Evolutionary conservation across 2,113 vertebrate species (phyloP).

Genomic region (Pica pica): DNA sequence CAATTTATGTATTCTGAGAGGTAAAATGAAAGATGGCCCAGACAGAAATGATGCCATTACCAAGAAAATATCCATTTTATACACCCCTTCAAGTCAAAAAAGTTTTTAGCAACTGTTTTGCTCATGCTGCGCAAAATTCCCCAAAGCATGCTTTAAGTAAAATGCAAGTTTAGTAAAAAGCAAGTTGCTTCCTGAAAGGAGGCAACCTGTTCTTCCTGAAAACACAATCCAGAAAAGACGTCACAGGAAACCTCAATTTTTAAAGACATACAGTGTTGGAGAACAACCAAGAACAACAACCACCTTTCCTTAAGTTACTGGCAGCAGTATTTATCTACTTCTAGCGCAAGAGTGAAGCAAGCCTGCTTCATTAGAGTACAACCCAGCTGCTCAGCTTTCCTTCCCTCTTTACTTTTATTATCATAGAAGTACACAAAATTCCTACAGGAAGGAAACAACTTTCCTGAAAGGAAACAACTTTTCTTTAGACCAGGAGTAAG

Average conservation of each 20-base stretch:
- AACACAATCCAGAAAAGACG: background rate
- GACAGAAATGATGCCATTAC: background rate
- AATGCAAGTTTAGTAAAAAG: background rate
- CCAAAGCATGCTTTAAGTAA: background rate
- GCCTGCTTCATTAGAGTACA: accelerated
- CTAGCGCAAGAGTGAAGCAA: background rate
- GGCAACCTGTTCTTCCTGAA: background rate
- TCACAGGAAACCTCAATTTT: background rate
- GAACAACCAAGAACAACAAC: background rate
- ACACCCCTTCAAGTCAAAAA: background rate
- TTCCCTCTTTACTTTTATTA: background rate
- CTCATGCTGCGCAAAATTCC: background rate
- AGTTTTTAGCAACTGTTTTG: background rate
- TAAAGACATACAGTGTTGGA: background rate
- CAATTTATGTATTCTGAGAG: background rate
- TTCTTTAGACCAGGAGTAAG: background rate
- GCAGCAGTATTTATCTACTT: background rate
- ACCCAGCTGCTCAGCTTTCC: background rate
- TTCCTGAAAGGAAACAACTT: background rate
- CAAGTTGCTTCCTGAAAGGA: background rate
- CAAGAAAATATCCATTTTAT: background rate
- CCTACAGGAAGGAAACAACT: background rate
- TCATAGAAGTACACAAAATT: background rate
- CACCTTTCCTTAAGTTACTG: background rate
- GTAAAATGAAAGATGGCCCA: background rate